Evolutionary conservation across 2,113 vertebrate species (phyloP).

Genomic region (Meriones unguiculatus): DNA sequence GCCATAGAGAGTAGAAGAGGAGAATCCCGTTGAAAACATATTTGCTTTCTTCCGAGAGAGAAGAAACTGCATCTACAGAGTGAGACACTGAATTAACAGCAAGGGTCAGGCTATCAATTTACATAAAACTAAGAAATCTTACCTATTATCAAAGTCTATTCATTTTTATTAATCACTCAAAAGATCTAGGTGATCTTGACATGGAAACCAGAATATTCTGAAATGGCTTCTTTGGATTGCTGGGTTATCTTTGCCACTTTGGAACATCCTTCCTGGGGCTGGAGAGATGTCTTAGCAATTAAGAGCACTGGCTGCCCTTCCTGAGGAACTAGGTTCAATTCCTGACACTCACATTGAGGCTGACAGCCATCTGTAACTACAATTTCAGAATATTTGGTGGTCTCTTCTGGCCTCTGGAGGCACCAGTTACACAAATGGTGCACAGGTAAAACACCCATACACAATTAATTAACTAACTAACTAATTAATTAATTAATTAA

Average conservation of each 20-base stretch:
- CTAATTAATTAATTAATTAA: background rate
- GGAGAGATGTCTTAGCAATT: background rate
- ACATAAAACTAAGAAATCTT: background rate
- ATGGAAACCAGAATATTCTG: background rate
- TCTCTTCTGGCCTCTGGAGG: background rate
- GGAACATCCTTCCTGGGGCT: background rate
- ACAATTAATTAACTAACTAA: background rate
- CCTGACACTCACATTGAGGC: background rate
- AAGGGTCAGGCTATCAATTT: background rate
- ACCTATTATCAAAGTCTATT: conserved; percentile 10
- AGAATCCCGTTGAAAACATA: background rate
- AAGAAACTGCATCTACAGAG: background rate
- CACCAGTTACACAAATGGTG: background rate
- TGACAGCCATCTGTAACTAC: background rate
- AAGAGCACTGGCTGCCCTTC: background rate
- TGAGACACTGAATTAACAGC: background rate
- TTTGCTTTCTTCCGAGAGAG: background rate
- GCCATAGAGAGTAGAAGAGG: background rate
- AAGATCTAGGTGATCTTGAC: background rate
- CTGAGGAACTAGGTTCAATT: background rate
- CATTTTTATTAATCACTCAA: background rate
- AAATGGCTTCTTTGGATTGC: background rate
- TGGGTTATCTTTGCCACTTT: background rate
- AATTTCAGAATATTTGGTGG: background rate
- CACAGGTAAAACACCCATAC: background rate